Conservation (phyloP, 2,888 invertebrate genomes). For the Dexiosoma caninum region DNA sequence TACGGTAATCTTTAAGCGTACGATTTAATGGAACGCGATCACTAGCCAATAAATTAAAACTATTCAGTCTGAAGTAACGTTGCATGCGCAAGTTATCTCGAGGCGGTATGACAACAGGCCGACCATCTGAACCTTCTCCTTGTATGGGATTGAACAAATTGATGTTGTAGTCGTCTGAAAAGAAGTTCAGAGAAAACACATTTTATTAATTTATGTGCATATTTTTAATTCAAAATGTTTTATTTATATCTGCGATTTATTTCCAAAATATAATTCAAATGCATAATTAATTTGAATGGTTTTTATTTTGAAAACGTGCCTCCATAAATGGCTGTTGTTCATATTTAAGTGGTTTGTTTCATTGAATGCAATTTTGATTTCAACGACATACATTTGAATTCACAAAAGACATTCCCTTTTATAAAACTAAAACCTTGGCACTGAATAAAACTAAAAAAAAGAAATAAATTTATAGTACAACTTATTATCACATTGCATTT, state of each 20-base stretch:
- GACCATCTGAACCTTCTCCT: constrained; percentile 87
- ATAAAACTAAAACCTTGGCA: constrained; percentile 27
- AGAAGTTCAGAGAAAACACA: neutral
- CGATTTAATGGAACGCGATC: constrained; percentile 92
- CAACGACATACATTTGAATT: neutral
- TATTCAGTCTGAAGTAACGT: constrained; percentile 88
- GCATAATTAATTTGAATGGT: neutral
- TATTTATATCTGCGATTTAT: too few relatives aligned
- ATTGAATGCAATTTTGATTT: neutral
- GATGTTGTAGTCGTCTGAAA: constrained; percentile 80
- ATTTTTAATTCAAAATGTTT: too few relatives aligned
- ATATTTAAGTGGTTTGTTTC: neutral
- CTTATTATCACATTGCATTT: neutral
- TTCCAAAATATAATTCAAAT: neutral
- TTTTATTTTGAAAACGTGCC: neutral
- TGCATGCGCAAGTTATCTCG: constrained; percentile 87
- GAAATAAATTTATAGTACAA: neutral
- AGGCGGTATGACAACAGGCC: constrained; percentile 87
- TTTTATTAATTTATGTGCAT: too few relatives aligned
- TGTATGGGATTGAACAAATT: constrained; percentile 87
- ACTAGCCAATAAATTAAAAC: constrained; percentile 92
- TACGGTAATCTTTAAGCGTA: constrained; percentile 89
- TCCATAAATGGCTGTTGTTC: neutral
- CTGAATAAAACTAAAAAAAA: neutral
- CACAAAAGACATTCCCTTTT: neutral